A percentile compares a stretch with the other conserved stretches of the same genome.
phyloP scores from a whole-genome alignment of 2,113 vertebrate genomes.

The Psephotus haematonotus region DNA sequence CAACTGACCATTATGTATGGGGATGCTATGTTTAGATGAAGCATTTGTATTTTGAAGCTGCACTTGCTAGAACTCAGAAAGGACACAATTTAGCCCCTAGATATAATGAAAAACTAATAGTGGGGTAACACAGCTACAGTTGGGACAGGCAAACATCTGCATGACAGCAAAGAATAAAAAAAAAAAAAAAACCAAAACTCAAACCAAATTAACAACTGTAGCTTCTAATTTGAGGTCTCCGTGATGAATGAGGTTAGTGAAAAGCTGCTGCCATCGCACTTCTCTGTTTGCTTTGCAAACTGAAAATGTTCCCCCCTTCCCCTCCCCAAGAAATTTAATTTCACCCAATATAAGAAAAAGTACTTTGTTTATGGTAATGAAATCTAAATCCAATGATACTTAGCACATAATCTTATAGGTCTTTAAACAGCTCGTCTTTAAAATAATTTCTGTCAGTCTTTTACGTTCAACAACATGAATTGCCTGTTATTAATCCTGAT shows the following conservation, averaged over 20 bases:
- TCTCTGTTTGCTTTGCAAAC: neutral
- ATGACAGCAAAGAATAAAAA: neutral
- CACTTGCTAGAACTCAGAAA: neutral
- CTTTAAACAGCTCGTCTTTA: neutral
- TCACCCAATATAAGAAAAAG: neutral
- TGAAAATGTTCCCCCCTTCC: neutral
- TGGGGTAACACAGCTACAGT: neutral
- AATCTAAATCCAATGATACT: neutral
- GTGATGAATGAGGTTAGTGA: neutral
- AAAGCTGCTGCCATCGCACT: neutral
- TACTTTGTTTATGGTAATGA: neutral
- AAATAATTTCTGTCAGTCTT: neutral
- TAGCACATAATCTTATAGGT: neutral
- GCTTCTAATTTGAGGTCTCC: neutral
- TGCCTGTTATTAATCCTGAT: neutral
- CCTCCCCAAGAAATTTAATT: neutral
- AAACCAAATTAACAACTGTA: neutral
- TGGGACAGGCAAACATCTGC: neutral
- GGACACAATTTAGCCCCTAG: neutral
- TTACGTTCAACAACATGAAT: neutral
- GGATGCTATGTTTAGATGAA: neutral
- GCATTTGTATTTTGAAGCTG: neutral
- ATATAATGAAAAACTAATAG: neutral
- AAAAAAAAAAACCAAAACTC: neutral
- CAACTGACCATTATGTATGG: neutral